Conservation (phyloP, 2,797 vertebrate genomes). For the Crocidura indochinensis region DNA sequence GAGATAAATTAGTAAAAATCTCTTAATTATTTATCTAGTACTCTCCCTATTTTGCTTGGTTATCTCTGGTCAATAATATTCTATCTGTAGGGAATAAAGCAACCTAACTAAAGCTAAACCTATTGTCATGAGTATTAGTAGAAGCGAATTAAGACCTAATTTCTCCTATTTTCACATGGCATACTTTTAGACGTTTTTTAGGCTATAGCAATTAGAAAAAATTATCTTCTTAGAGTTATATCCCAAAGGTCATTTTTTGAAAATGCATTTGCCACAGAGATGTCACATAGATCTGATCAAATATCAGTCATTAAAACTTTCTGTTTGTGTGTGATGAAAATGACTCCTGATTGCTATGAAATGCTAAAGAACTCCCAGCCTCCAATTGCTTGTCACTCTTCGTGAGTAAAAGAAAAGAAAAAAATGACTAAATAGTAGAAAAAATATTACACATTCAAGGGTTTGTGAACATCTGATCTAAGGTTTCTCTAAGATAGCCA, state of each 20-base stretch:
- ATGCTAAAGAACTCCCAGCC: background rate
- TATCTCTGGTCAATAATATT: background rate
- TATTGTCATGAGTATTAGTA: background rate
- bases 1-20: background rate
- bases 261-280: constrained; percentile 8
- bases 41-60: background rate
- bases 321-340: background rate
- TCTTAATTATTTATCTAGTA: background rate
- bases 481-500: constrained; percentile 76
- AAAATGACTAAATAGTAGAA: constrained; percentile 5
- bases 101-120: background rate
- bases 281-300: background rate
- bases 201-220: background rate
- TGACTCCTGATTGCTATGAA: background rate
- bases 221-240: constrained; percentile 3
- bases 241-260: constrained; percentile 21
- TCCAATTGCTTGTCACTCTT: background rate
- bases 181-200: background rate
- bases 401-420: background rate
- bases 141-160: constrained; percentile 23
- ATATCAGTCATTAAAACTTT: background rate
- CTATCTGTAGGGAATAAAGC: background rate
- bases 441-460: constrained; percentile 61
- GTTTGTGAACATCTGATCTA: constrained; percentile 68
- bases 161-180: constrained; percentile 17